Base-by-base conservation (phyloP, 1,140 invertebrate genomes). In the Pissodes strobi region DNA sequence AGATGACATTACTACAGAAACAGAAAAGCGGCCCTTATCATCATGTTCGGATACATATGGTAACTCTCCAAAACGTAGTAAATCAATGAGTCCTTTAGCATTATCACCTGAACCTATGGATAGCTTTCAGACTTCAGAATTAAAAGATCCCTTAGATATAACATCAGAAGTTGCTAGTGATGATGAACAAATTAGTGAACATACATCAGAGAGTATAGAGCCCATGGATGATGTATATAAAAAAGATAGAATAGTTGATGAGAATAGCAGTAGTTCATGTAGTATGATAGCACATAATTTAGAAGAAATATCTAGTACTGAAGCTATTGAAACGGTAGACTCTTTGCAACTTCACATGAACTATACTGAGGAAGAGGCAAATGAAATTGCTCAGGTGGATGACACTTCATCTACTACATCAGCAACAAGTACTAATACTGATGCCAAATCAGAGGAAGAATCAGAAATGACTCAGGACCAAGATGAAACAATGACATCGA, bases 11-110 rank as follows among this genome's bases (percentile, higher is more conserved):
- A 39, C 22, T 38, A 63, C 60, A 64, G 67, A 70, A 56, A 13
- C 68, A 12, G 74, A 76, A 22, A 77, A 77, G 64, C 61, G 76
- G 30, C 53, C 60, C 4, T 59, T 74, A 34, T 73, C 73, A 6
- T 41, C 51, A 2, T 73, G 74, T 68, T 62, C 62, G 13, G 71
- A 73, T 38, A 30, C 30, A 1, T 68, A 71, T 37, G 68, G 67
- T 45, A 70, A 51, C 21, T 69, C 66, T 13, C 67, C 72, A 8
- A 77, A 77, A 64, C 67, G 74, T 37, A 63, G 43, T 15, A 67
- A 66, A 66, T 68, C 69, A n/a, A 68, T 70, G 27, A 73, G 69
- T 55, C 68, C 72, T n/a, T 22, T 66, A 12, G 62, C 52, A 21
- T 49, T 64, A 39, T 57, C 52, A 10, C 52, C 53, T 8, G 62